Evolutionary conservation across 1,140 invertebrate species (phyloP).

Genomic region (Polyergus mexicanus): DNA sequence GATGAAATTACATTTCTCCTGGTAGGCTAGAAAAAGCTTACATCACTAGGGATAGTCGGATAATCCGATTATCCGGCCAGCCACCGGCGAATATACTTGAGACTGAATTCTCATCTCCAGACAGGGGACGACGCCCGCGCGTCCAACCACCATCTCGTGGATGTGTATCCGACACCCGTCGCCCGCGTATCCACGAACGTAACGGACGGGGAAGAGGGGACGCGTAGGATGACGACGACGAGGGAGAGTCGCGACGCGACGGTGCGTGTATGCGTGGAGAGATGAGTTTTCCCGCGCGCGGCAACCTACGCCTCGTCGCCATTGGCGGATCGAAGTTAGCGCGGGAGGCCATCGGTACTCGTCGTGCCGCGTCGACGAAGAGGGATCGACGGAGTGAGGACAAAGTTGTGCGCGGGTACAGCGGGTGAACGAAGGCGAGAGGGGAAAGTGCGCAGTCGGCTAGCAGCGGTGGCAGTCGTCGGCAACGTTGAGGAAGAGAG

Average conservation of each 20-base stretch:
- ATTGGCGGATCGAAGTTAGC: constrained; percentile 77
- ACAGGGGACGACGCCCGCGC: constrained; percentile 38
- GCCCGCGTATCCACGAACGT: constrained; percentile 43
- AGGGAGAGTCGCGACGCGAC: not conserved
- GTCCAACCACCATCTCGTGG: constrained; percentile 39
- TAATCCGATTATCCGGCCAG: constrained; percentile 59
- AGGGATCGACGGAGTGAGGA: constrained; percentile 23
- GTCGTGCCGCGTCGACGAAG: constrained; percentile 63
- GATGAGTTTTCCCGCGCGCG: constrained; percentile 81
- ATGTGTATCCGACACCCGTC: constrained; percentile 57
- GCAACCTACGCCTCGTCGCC: constrained; percentile 65
- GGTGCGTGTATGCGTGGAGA: constrained; percentile 69
- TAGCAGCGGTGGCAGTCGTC: constrained; percentile 4
- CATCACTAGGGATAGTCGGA: constrained; percentile 53
- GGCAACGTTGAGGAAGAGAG: no score
- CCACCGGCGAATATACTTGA: constrained; percentile 45
- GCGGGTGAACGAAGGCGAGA: not conserved
- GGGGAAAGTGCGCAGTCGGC: constrained; percentile 49
- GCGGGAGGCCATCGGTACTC: constrained; percentile 75
- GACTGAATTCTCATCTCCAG: constrained; percentile 67
- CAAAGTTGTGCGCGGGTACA: constrained; percentile 22
- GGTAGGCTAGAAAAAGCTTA: constrained; percentile 59
- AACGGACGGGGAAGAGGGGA: no score
- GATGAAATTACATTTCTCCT: constrained; percentile 60
- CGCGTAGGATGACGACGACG: not conserved